Percentiles rank a stretch among this genome's conserved stretches.
phyloP scores from a whole-genome alignment of 2,797 vertebrate genomes.

The Hafferia zeledoni region DNA sequence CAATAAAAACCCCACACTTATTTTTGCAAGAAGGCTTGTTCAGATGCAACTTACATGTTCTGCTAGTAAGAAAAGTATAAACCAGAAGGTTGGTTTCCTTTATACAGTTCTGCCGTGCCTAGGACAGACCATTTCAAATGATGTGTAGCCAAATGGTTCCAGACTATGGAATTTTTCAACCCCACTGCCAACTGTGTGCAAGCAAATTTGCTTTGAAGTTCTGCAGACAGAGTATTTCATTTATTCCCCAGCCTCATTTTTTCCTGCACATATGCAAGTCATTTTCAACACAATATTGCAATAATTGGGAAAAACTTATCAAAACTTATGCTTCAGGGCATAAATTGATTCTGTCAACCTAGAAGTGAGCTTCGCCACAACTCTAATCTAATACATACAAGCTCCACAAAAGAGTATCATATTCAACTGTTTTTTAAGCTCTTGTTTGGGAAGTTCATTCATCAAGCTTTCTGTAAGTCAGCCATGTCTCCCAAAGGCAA shows the following conservation, averaged over 20 bases:
- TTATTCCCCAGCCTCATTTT: constrained; percentile 19
- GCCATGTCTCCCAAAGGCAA: not conserved
- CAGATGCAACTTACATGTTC: not conserved
- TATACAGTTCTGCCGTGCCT: not conserved
- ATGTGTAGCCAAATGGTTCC: constrained; percentile 30
- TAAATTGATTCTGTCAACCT: not conserved
- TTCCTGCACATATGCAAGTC: constrained; percentile 46
- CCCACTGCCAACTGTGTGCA: constrained; percentile 20
- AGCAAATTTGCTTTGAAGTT: constrained; percentile 55
- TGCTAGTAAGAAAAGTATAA: not conserved
- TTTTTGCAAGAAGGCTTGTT: not conserved
- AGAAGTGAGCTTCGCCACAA: not conserved
- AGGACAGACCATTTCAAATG: constrained; percentile 17
- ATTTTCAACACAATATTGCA: constrained; percentile 41
- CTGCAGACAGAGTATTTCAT: constrained; percentile 11
- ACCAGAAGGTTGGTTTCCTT: not conserved
- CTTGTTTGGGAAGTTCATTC: not conserved
- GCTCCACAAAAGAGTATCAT: not conserved
- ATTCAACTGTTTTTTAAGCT: not conserved
- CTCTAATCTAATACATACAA: not conserved
- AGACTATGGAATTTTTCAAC: constrained; percentile 42
- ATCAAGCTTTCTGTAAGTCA: not conserved
- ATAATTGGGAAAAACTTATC: not conserved
- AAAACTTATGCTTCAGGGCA: not conserved
- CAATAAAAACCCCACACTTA: not conserved